Base-by-base conservation (phyloP, 2,888 invertebrate genomes). In the Dascillus cervinus region DNA sequence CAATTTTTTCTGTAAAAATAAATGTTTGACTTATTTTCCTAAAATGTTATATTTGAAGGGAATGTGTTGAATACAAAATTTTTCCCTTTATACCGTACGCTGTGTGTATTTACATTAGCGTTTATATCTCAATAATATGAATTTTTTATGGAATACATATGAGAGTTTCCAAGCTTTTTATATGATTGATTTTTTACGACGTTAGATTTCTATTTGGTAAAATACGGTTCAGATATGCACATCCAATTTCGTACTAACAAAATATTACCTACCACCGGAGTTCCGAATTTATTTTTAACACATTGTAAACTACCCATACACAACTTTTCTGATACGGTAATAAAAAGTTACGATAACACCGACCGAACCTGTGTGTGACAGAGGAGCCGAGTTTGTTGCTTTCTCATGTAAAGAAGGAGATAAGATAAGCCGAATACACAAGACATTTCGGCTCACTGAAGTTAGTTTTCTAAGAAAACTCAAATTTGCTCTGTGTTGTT, bases 361-460 rank as follows among this genome's bases (percentile, higher is more conserved):
- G n/a, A 28, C 31, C 27, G 26, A 32, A 34, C 32, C 32, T 34
- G 34, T n/a, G n/a, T n/a, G n/a, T 22, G 24, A 39, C 28, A 37
- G 32, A 32, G 22, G 33, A 29, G 22, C 17, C 23, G 38, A 34
- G 38, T 39, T 39, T 39, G 38, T 34, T 39, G 34, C 38, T 39
- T 39, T 39, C 38, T 39, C 38, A 29, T 39, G 38, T 34, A 37
- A 41, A 43, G 33, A 31, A 37, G 34, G 23, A 40, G 43, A 43
- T 43, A 43, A 43, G 43, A 43, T 43, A 43, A 43, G 40, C 38
- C 36, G 32, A 43, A 35, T 35, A 37, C 32, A 40, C 31, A 43
- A 34, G 41, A 41, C 40, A 43, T 33, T 32, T 32, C 26, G 23
- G 22, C 33, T 32, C 38, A 31, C 35, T 30, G 35, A 42, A 43